These are phyloP conservation scores for Microctonus hyperodae DNA, from an alignment of 2,888 invertebrate species.

Conservation along the genomic window DNA sequence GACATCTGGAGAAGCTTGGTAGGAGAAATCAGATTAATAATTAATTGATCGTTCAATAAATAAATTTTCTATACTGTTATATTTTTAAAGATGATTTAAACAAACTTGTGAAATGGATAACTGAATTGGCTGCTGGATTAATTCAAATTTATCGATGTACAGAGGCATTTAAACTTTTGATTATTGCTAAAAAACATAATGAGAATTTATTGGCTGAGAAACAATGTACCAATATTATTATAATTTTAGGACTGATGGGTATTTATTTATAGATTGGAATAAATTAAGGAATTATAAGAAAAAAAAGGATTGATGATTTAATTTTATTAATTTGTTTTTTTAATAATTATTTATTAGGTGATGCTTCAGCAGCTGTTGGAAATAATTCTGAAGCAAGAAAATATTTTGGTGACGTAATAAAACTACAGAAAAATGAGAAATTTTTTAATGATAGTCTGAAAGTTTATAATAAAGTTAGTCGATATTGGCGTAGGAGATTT, in stretches of 20 bases:
- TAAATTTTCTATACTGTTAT: background rate
- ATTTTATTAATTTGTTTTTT: background rate
- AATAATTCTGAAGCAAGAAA: slow-evolving; percentile 42
- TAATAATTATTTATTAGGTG: slow-evolving; percentile 39
- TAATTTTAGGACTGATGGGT: slow-evolving; percentile 40
- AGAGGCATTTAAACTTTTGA: slow-evolving; percentile 52
- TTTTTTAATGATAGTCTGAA: background rate
- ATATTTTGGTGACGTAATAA: slow-evolving; percentile 40
- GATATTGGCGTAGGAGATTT: slow-evolving; percentile 36
- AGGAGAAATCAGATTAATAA: background rate
- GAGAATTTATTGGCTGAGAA: slow-evolving; percentile 22
- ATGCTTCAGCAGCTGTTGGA: slow-evolving; percentile 43
- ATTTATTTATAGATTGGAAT: background rate
- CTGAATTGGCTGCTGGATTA: slow-evolving; percentile 56
- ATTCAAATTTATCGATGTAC: slow-evolving; percentile 51
- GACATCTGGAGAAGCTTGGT: slow-evolving; percentile 42
- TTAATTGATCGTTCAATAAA: background rate
- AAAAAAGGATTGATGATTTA: background rate
- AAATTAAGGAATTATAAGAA: too few species aligned
- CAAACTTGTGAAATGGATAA: slow-evolving; percentile 51
- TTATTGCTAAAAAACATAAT: slow-evolving; percentile 42
- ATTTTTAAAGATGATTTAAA: slow-evolving; percentile 34
- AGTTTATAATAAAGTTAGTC: background rate
- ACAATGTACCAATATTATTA: slow-evolving; percentile 31
- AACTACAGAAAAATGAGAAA: slow-evolving; percentile 5